Base-by-base conservation (phyloP, 2,113 vertebrate species). In the Takifugu flavidus region DNA sequence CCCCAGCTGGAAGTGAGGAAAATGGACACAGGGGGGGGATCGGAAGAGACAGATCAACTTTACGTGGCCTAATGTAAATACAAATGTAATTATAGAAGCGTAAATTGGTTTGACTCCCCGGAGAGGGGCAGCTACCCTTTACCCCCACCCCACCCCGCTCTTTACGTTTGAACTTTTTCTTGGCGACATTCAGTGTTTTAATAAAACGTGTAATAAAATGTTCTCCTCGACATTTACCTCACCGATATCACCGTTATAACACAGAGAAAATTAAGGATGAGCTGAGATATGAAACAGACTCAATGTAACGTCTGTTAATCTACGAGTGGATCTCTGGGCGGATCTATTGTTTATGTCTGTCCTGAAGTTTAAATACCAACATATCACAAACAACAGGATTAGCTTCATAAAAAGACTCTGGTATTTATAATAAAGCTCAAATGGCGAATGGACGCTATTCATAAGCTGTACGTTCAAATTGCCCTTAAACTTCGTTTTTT, bases 11-110 rank as follows among this genome's bases (percentile, higher is more conserved):
- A 65, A 49, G 66, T 78, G 77, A 67, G 70, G 56, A 77, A 71
- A 79, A 72, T 54, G 70, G 67, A 68, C 55, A 46, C 77, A 56
- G 13, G 50, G 45, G 46, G 67, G 72, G 64, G 68, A 83, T 86
- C 67, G 70, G 57, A 83, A 65, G 78, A 67, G 74, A 72, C 78
- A 81, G 84, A 86, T 82, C 74, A 70, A 86, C 72, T 74, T 77
- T 74, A 67, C 66, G 67, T 39, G 76, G 73, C 58, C 64, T 75
- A 78, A 82, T 82, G 74, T 82, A 88, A 88, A 84, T 82, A 85
- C 67, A 89, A 82, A 87, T 74, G 79, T 78, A 85, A 85, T 88
- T 84, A 88, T 67, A 54, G 65, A 62, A 84, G 75, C 79, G 66
- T 77, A 70, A 83, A 87, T 84, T 85, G 82, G 69, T 85, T 89